Base-by-base conservation (phyloP, 2,113 vertebrate species). In the Chascanopsetta lugubris region DNA sequence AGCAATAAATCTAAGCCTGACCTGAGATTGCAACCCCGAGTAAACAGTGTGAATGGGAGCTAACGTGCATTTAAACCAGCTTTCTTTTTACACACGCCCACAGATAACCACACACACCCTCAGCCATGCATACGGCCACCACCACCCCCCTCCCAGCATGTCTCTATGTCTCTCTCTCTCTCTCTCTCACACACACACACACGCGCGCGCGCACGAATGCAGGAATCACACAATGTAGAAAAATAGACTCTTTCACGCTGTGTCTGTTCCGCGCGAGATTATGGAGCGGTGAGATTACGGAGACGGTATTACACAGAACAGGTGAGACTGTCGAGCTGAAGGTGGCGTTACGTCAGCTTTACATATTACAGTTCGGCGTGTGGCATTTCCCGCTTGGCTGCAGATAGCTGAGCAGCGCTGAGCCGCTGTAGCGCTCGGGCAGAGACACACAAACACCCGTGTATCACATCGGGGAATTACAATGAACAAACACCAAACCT, bases 1-100 rank as follows among this genome's bases (percentile, higher is more conserved):
- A 80, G 84, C 87, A 87, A 88, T 87, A 82, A 85, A 85, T 85
- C 77, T 67, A 85, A 82, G 75, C 34, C 67, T 80, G 77, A 85
- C 77, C 81, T 82, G 49, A 77, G 86, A 88, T 71, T 74, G 67
- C 60, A 61, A 64, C 68, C 50, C 24, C 50, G 49, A 69, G 71
- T 80, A 87, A 85, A 88, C 79, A 83, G 77, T 66, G 84, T 69
- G 75, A 85, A 82, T 81, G 53, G 56, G 83, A 72, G 57, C n/a
- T 66, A 85, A 82, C 84, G 70, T 83, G 61, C 69, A 75, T 62
- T 84, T 85, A 83, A 79, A 85, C 38, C 78, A 73, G 69, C 79
- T 61, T 64, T 34, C n/a, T 18, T 49, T 47, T 49, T 47, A 77
- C 54, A 78, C 69, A 82, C 38, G 55, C 75, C 32, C 40, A 66